phyloP scores from a whole-genome alignment of 2,888 invertebrate genomes.

The Plebejus melissa region DNA sequence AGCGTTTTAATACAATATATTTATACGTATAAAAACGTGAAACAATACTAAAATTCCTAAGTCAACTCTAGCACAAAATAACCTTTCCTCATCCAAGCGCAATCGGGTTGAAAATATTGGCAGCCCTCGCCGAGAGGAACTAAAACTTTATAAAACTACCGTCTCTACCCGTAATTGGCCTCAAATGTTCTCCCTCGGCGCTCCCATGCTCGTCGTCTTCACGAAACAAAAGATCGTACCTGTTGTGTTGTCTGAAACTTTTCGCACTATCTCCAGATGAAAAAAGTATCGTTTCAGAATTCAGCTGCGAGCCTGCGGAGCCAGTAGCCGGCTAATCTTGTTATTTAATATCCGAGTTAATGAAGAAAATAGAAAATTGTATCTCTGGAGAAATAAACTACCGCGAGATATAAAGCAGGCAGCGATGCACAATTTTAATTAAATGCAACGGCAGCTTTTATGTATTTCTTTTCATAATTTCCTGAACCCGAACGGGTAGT shows the following conservation, averaged over 20 bases:
- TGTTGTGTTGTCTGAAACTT: not conserved
- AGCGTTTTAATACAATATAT: too few relatives aligned
- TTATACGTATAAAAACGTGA: too few relatives aligned
- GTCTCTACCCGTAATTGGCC: not conserved
- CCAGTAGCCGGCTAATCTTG: not conserved
- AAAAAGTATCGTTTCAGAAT: not conserved
- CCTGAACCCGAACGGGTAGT: not conserved
- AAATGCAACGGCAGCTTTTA: slow-evolving; percentile 12
- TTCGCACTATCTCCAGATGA: not conserved
- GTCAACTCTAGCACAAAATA: not conserved
- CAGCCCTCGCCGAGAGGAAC: not conserved
- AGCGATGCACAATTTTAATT: slow-evolving; percentile 2
- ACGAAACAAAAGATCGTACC: not conserved
- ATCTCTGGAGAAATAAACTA: slow-evolving; percentile 4
- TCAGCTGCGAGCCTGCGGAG: not conserved
- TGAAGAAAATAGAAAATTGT: slow-evolving; percentile 16
- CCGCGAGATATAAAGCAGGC: slow-evolving; percentile 10
- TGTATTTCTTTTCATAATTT: not conserved
- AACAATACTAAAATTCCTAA: too few relatives aligned
- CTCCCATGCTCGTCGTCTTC: not conserved
- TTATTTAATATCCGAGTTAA: slow-evolving; percentile 4
- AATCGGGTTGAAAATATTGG: not conserved
- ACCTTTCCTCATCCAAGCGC: not conserved
- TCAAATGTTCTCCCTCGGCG: not conserved
- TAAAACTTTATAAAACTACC: not conserved